Base-by-base conservation (phyloP, 2,113 vertebrate species). In the Cephalopterus ornatus region DNA sequence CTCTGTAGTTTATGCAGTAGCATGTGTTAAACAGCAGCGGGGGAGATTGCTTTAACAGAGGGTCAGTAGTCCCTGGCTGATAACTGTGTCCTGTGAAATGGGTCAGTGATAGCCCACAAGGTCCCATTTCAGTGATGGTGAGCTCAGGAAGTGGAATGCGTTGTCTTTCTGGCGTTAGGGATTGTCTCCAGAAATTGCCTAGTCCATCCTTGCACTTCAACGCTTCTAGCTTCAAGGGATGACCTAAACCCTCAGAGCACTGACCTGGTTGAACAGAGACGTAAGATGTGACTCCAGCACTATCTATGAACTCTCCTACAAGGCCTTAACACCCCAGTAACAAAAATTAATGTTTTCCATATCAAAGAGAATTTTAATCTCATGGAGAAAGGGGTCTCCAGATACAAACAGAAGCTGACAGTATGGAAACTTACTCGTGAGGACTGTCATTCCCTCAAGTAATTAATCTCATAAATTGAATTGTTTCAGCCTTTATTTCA, bases 81-180 rank as follows among this genome's bases (percentile, higher is more conserved):
- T n/a, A 39, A 61, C 39, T 68, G 3, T n/a, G 15, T 75, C 46
- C 61, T 78, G 52, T 42, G 70, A 81, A 85, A 88, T 3, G 4
- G 28, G 15, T 42, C 56, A 24, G 14, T 23, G 24, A 49, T 24
- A 27, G 50, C 50, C 14, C 50, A 35, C 0, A 0, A 66, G 37
- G 67, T 46, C 42, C 26, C 4, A 0, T 70, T 82, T 33, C 75
- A 41, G 13, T 33, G 22, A 22, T 2, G 0, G 4, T 5, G 27
- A 33, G 35, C 61, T 33, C 1, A 7, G 62, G 53, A 68, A 72
- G 32, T 35, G 26, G 21, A 65, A 35, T 2, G 3, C 3, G 2
- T 41, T 80, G 41, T 50, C 28, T 55, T 8, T 74, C 50, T 35
- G 46, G 24, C 62, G 15, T n/a, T 39, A 41, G 23, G 24, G 65